Conservation (phyloP, 2,888 invertebrate species). For the Ophioninae sp. region DNA sequence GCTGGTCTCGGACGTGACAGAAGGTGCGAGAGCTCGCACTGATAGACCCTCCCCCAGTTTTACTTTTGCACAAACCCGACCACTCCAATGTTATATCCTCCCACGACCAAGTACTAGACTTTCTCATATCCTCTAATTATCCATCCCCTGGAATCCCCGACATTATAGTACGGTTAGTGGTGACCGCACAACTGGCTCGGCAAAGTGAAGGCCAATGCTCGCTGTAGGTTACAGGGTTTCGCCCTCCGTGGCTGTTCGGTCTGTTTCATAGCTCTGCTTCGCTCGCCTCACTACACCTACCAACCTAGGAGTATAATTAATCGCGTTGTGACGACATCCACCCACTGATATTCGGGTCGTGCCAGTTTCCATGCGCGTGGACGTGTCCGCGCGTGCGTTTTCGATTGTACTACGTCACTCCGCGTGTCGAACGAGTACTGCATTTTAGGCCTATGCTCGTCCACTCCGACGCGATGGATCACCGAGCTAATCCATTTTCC, state of each 20-base stretch:
- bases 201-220: constrained; percentile 29
- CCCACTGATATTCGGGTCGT: constrained; percentile 44
- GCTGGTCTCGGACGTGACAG: constrained; percentile 38
- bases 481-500: not conserved
- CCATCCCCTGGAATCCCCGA: constrained; percentile 52
- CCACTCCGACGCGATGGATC: not conserved
- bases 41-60: constrained; percentile 24
- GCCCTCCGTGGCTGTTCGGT: constrained; percentile 3
- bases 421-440: constrained; percentile 27
- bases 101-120: constrained; percentile 55
- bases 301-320: constrained; percentile 57
- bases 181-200: constrained; percentile 12
- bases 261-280: constrained; percentile 32
- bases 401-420: not conserved
- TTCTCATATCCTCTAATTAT: constrained; percentile 68
- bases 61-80: constrained; percentile 47
- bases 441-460: not conserved
- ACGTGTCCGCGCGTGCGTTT: constrained; percentile 12
- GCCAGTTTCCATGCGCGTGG: constrained; percentile 18
- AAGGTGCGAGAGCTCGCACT: constrained; percentile 42
- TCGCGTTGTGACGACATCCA: constrained; percentile 40
- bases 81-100: constrained; percentile 55
- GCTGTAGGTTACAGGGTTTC: constrained; percentile 22
- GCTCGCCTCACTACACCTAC: constrained; percentile 2
- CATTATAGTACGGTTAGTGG: constrained; percentile 27